Evolutionary conservation across 2,113 vertebrate species (phyloP), one percentile per base, ranked within the genome.

Genomic region (Semnornis frantzii): DNA sequence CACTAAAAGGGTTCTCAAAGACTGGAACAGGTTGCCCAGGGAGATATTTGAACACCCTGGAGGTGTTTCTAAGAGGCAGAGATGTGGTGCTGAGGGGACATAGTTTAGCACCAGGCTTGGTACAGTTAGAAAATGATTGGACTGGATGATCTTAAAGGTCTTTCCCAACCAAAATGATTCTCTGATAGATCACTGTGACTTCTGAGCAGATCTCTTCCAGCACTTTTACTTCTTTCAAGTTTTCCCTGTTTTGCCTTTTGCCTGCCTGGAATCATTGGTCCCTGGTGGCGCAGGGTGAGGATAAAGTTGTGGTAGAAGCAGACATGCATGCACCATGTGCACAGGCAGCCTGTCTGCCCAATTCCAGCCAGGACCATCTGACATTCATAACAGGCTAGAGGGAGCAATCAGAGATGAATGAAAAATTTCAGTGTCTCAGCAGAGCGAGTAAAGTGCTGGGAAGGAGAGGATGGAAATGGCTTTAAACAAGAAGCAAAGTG

Each of bases 401-500:
- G 74, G 74, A 84, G 39, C 83, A 54, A 57, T 84, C 59, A 19
- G 18, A 54, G 30, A 31, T 5, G 33, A 42, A 37, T 72, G 55
- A 33, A 27, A 81, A 59, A 68, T n/a, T 8, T 44, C 60, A 18
- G 18, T 64, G 6, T 76, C 21, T 31, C 33, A 44, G 31, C 65
- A 81, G 65, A 70, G 39, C 7, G 70, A 50, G 57, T 31, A 21
- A 72, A 68, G 59, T 55, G 20, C 59, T 52, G 68, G 11, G 30
- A 13, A 71, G 60, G 60, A 87, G 65, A 14, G 25, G 30, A 14
- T 23, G 75, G 30, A 81, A 87, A 85, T 31, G 65, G 18, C 62
- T 82, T 92, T 69, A 77, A 85, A 94, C 24, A 63, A 27, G 44
- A 58, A 66, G 54, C 27, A 21, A 31, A 48, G 81, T 85, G 85